Evolutionary conservation across 2,888 invertebrate species (phyloP), one percentile per base, ranked within the genome.

Genomic region (Eupithecia insigniata): DNA sequence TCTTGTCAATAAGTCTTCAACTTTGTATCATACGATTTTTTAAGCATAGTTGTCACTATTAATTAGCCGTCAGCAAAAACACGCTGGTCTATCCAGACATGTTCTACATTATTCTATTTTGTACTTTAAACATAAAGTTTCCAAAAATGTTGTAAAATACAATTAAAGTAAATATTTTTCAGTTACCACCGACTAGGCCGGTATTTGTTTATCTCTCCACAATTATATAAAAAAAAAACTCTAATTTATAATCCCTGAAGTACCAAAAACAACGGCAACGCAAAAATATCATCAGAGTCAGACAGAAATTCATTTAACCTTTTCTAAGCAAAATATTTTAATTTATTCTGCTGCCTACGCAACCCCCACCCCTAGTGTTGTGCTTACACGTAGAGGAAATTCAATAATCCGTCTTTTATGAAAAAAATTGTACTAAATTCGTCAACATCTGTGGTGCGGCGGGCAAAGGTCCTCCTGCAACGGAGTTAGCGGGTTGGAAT

Each of bases 291-390:
- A 64, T 65, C 67, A 65, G 6, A 64, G 28, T 22, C 28, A 69
- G 60, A 51, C 64, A 36, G 34, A 66, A 70, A 70, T 67, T 70
- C 28, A 66, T 43, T 67, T 66, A 46, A 65, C 67, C 62, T 69
- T 65, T 64, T 62, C 43, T 16, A 43, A 30, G 74, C 62, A 43
- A 74, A 71, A 74, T 62, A 69, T 74, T 74, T 74, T 74, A 69
- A 74, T 74, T 66, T 67, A 74, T 74, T 68, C 68, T 46, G 60
- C 65, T 66, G 66, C 61, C 39, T 22, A 69, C 68, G 65, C 64
- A 36, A 18, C 69, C 36, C 60, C 12, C 12, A 14, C 18, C 14
- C 8, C n/a, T 72, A 66, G 69, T 60, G 64, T 34, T 51, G 46
- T 58, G 32, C 32, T 18, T 2, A 61, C 18, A 10, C 28, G 32